Evolutionary conservation across 1,140 invertebrate species (phyloP).

Genomic region (Drosophila kikkawai): DNA sequence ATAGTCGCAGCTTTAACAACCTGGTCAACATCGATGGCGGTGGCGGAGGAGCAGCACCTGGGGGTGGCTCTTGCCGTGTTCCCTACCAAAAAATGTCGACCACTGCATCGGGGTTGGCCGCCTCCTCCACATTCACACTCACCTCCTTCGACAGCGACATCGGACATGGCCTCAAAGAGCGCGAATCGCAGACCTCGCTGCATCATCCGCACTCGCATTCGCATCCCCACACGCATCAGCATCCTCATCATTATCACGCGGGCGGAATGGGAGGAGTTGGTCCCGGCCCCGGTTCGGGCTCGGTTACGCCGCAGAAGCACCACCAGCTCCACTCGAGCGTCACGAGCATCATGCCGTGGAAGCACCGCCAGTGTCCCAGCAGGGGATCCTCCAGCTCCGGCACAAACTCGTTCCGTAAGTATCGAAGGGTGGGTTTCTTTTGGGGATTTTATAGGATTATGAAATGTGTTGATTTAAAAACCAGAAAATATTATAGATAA

Average conservation of each 20-base stretch:
- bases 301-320: constrained; percentile 74
- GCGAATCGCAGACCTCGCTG: constrained; percentile 64
- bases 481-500: neutral
- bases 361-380: constrained; percentile 83
- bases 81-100: constrained; percentile 76
- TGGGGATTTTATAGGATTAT: neutral
- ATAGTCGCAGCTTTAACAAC: constrained; percentile 81
- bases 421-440: neutral
- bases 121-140: constrained; percentile 71
- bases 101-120: constrained; percentile 28
- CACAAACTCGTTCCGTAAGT: constrained; percentile 84
- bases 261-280: constrained; percentile 20
- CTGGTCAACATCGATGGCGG: constrained; percentile 75
- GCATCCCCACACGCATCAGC: constrained; percentile 55
- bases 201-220: constrained; percentile 49
- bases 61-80: constrained; percentile 54
- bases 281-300: constrained; percentile 27
- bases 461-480: neutral
- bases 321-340: constrained; percentile 76
- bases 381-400: constrained; percentile 82
- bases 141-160: constrained; percentile 75
- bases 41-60: constrained; percentile 1
- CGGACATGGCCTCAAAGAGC: constrained; percentile 76
- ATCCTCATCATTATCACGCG: constrained; percentile 72
- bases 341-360: constrained; percentile 84